Conservation (phyloP, 2,888 invertebrate species). For the Heterodera filipjevi region DNA sequence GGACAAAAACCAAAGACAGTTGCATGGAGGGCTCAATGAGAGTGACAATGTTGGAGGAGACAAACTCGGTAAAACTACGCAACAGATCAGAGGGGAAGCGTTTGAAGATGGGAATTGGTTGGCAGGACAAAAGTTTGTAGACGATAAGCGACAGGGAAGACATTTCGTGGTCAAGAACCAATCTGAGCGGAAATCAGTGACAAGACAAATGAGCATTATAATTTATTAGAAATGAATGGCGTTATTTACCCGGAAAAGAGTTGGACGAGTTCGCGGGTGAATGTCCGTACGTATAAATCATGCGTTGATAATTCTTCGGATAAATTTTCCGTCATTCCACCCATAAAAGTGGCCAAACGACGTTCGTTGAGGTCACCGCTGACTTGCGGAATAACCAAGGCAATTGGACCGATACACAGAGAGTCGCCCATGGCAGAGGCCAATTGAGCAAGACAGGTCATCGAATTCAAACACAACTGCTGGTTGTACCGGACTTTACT, state of each 20-base stretch:
- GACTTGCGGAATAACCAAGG: conserved; percentile 19
- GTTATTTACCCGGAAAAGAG: conserved; percentile 37
- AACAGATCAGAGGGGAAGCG: conserved; percentile 41
- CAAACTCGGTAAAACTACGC: conserved; percentile 38
- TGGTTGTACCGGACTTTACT: conserved; percentile 79
- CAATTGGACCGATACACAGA: conserved; percentile 38
- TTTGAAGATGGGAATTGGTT: conserved; percentile 68
- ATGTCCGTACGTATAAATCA: conserved; percentile 40
- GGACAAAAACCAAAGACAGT: conserved; percentile 24
- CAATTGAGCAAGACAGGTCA: conserved; percentile 82
- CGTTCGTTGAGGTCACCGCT: conserved; percentile 10
- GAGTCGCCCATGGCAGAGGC: conserved; percentile 75
- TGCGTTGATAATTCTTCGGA: conserved; percentile 22
- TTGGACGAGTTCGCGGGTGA: conserved; percentile 32
- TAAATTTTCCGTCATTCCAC: neutral
- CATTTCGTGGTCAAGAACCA: conserved; percentile 73
- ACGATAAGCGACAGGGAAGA: conserved; percentile 75
- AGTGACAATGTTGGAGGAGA: conserved; percentile 32
- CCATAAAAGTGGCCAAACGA: conserved; percentile 16
- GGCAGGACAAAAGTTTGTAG: conserved; percentile 73
- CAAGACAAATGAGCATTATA: neutral
- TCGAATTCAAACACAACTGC: conserved; percentile 77
- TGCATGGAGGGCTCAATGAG: conserved; percentile 40
- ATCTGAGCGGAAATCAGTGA: neutral
- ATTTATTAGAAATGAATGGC: neutral